phyloP scores from a whole-genome alignment of 2,797 vertebrate species.

The Lateolabrax maculatus region DNA sequence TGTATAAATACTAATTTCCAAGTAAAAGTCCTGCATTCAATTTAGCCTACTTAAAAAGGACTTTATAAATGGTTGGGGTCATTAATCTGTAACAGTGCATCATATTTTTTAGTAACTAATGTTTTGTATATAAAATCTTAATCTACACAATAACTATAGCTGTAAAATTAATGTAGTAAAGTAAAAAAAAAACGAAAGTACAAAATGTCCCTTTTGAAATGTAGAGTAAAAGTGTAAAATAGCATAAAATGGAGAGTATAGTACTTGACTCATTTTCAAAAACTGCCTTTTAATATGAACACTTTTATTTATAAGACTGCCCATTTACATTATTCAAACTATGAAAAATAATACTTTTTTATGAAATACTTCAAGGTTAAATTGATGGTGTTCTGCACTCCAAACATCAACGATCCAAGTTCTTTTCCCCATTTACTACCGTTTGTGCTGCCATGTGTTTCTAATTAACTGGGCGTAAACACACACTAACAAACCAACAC shows the following conservation, averaged over 20 bases:
- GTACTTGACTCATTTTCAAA: neutral
- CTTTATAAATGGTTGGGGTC: too few species aligned
- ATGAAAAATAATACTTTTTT: neutral
- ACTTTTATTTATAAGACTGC: neutral
- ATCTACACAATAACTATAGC: too few species aligned
- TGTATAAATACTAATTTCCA: neutral
- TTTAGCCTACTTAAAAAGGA: too few species aligned
- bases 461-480: neutral
- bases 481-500: neutral
- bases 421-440: neutral
- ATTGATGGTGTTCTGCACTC: neutral
- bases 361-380: neutral
- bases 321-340: neutral
- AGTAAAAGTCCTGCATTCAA: neutral
- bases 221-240: too few species aligned
- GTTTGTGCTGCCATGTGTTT: slow-evolving; percentile 8
- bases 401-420: neutral
- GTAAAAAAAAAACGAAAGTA: too few species aligned
- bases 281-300: too few species aligned
- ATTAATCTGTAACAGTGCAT: neutral
- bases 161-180: too few species aligned
- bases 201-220: too few species aligned
- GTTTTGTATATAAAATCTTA: too few species aligned
- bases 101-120: neutral
- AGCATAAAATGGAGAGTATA: too few species aligned